Evolutionary conservation across 2,888 invertebrate genomes (phyloP).

Genomic region (Caenorhabditis japonica): DNA sequence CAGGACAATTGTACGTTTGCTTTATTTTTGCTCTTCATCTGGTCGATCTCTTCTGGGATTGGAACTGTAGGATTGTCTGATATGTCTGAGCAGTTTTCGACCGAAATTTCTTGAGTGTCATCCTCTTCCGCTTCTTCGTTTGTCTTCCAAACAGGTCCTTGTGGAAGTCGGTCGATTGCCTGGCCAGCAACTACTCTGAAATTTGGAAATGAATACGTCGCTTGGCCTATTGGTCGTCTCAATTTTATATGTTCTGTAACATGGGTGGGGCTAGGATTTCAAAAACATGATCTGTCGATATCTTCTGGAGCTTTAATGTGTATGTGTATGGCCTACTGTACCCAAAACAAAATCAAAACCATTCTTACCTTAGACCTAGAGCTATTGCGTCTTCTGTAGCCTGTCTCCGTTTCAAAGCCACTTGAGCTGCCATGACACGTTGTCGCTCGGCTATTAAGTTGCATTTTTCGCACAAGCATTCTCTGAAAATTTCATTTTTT

Average conservation of each 20-base stretch:
- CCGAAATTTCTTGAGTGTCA: neutral
- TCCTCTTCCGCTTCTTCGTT: neutral
- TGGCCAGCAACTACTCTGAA: conserved; percentile 70
- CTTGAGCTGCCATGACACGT: conserved; percentile 96
- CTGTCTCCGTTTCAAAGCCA: conserved; percentile 75
- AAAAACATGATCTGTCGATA: too few species aligned
- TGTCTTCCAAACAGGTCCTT: conserved; percentile 87
- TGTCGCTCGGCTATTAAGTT: conserved; percentile 96
- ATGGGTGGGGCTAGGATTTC: too few species aligned
- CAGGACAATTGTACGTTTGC: conserved; percentile 46
- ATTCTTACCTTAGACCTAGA: conserved; percentile 71
- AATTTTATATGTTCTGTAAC: too few species aligned
- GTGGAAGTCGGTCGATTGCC: conserved; percentile 84
- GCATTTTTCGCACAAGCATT: conserved; percentile 97
- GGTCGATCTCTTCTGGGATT: conserved; percentile 16
- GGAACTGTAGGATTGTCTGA: conserved; percentile 27
- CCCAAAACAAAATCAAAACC: neutral
- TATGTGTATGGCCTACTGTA: neutral
- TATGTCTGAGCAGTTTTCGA: too few species aligned
- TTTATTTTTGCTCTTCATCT: conserved; percentile 16
- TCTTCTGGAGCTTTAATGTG: too few species aligned
- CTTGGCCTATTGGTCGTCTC: too few species aligned
- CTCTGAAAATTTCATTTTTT: too few species aligned
- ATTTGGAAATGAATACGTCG: too few species aligned
- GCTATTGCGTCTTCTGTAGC: conserved; percentile 77